Base-by-base conservation (phyloP, 2,113 vertebrate genomes). In the Columba livia region DNA sequence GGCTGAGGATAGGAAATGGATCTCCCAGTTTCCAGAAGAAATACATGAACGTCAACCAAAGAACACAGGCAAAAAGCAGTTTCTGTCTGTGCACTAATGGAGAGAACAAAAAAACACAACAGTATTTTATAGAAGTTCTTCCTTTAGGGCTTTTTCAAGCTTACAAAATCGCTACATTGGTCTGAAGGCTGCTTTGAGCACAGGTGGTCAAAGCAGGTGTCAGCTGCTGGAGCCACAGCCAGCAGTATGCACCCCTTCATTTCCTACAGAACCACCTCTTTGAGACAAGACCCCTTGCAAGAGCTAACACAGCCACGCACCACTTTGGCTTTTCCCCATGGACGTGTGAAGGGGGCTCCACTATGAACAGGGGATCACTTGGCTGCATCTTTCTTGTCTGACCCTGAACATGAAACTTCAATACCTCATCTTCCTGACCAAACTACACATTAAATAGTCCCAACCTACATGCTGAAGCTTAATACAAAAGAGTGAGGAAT, bases 1-100 rank as follows among this genome's bases (percentile, higher is more conserved):
- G 99, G 97, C 99, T 99, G 85, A 99, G 98, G 94, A 99, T 99
- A 60, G 99, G 99, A 97, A 99, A 99, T 0, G 99, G 99, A 91
- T 99, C 99, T 23, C 99, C 99, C 91, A 99, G 11, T 96, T 99
- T 99, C 99, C 99, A 99, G 97, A 99, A 99, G 98, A 99, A 99
- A 98, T 99, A 99, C 99, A 99, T 99, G 95, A 99, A 99, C 9
- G 99, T 99, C 94, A 99, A 97, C 99, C 99, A 99, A 48, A 99
- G 94, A 92, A 99, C 98, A 95, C 99, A 99, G 0, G 99, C 98
- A 78, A 99, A 99, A 72, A 99, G 98, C 62, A 99, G 97, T 88
- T 98, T 98, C 95, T 99, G 99, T 95, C 98, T 98, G 67, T 99
- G 99, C 94, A 99, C 99, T 99, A 77, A 90, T 0, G 32, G 84